A percentile compares a stretch with the other conserved stretches of the same genome.
Evolutionary conservation across 1,140 invertebrate species (phyloP).

Genomic region (Aphidius gifuensis): DNA sequence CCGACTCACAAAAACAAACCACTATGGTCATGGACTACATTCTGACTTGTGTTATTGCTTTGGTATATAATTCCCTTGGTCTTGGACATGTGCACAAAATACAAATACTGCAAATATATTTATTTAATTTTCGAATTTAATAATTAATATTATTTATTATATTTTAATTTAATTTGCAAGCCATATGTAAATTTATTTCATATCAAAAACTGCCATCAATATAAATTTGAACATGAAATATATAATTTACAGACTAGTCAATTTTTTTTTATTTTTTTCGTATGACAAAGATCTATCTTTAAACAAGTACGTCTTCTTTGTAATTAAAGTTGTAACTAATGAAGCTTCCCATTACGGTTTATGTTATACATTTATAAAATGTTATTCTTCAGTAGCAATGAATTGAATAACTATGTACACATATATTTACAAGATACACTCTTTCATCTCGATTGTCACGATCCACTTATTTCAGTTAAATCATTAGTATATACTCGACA

Average conservation of each 20-base stretch:
- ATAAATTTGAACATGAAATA: too few species aligned
- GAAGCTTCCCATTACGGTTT: conserved; percentile 34
- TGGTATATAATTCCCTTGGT: conserved; percentile 36
- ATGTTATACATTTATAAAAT: neutral
- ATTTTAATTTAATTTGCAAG: conserved; percentile 1
- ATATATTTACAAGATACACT: neutral
- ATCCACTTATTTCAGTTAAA: conserved; percentile 5
- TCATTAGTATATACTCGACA: too few species aligned
- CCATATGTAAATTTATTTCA: neutral
- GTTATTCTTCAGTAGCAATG: neutral
- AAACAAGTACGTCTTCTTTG: conserved; percentile 23
- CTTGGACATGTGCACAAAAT: conserved; percentile 25
- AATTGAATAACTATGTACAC: conserved; percentile 10
- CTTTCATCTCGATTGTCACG: conserved; percentile 16
- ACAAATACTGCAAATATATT: too few species aligned
- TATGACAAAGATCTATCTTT: conserved; percentile 43
- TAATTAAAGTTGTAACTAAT: conserved; percentile 48
- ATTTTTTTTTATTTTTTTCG: neutral
- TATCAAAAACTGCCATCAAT: too few species aligned
- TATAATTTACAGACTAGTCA: too few species aligned
- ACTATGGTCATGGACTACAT: conserved; percentile 23
- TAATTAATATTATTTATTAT: too few species aligned
- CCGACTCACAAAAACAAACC: neutral
- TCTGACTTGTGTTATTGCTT: conserved; percentile 53
- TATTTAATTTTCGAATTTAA: too few species aligned